Evolutionary conservation across 2,888 invertebrate species (phyloP).

Genomic region (Hydropsyche betteni): DNA sequence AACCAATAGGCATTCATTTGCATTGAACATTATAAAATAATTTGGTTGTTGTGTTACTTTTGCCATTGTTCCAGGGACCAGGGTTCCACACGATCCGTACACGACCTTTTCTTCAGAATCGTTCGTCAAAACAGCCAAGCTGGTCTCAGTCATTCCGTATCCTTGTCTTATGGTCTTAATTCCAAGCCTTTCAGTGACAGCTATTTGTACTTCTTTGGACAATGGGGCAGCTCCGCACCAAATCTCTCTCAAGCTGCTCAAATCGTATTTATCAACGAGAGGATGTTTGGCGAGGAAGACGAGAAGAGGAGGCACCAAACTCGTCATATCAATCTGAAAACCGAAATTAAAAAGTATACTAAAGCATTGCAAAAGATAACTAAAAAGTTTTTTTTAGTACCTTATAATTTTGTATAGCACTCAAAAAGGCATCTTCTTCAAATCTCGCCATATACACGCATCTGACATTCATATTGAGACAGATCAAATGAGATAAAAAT

Average conservation of each 20-base stretch:
- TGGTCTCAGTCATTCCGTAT: slow-evolving; percentile 84
- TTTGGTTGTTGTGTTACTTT: slow-evolving; percentile 55
- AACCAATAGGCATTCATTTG: too few relatives aligned
- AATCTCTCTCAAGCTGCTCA: slow-evolving; percentile 74
- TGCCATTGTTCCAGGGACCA: slow-evolving; percentile 37
- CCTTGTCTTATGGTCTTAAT: slow-evolving; percentile 72
- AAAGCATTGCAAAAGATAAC: neutral
- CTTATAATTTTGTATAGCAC: slow-evolving; percentile 75
- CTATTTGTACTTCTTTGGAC: slow-evolving; percentile 74
- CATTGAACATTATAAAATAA: slow-evolving; percentile 51
- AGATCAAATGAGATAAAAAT: slow-evolving; percentile 71
- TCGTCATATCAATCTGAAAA: slow-evolving; percentile 12
- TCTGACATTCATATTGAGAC: slow-evolving; percentile 67
- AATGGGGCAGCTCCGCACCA: slow-evolving; percentile 86
- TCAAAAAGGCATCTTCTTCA: slow-evolving; percentile 76
- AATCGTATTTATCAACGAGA: slow-evolving; percentile 76
- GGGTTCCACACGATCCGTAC: slow-evolving; percentile 40
- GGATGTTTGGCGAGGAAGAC: slow-evolving; percentile 86
- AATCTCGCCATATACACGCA: slow-evolving; percentile 72
- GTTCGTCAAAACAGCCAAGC: slow-evolving; percentile 61
- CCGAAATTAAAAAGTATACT: too few relatives aligned
- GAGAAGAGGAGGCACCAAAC: slow-evolving; percentile 83
- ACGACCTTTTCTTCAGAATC: neutral
- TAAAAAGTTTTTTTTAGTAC: slow-evolving; percentile 55
- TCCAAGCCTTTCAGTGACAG: slow-evolving; percentile 63